A percentile compares a stretch with the other conserved stretches of the same genome.
phyloP scores from a whole-genome alignment of 2,113 vertebrate species.

The Lethenteron camtschaticum region DNA sequence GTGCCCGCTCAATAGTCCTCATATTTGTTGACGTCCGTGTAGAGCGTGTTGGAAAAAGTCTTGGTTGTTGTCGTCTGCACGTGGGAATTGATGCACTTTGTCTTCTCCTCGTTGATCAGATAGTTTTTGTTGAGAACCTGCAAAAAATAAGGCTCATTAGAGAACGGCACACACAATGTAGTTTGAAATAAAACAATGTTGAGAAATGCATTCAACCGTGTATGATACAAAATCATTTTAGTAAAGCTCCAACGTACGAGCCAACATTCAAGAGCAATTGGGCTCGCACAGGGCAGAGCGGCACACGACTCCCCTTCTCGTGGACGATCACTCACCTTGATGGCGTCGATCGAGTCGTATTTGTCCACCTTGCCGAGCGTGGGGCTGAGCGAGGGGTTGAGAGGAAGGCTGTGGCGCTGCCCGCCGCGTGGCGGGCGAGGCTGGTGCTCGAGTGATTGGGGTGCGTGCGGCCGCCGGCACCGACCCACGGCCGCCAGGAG shows the following conservation, averaged over 20 bases:
- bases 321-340: neutral
- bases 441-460: too few species aligned
- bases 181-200: slow-evolving; percentile 7
- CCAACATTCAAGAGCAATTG: too few species aligned
- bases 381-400: slow-evolving; percentile 1
- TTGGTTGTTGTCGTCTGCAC: slow-evolving; percentile 56
- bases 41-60: slow-evolving; percentile 6
- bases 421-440: slow-evolving; percentile 71
- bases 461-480: slow-evolving; percentile 31
- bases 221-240: neutral
- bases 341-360: slow-evolving; percentile 1
- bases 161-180: too few species aligned
- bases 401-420: slow-evolving; percentile 47
- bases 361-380: slow-evolving; percentile 6
- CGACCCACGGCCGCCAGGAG: slow-evolving; percentile 78
- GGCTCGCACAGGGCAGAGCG: too few species aligned
- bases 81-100: slow-evolving; percentile 56
- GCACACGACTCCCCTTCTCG: too few species aligned
- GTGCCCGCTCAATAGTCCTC: neutral
- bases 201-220: neutral
- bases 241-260: neutral
- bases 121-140: slow-evolving; percentile 98
- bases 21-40: neutral
- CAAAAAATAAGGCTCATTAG: slow-evolving; percentile 10
- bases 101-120: slow-evolving; percentile 71